Percentiles rank a stretch among this genome's conserved stretches.
phyloP scores from a whole-genome alignment of 2,888 invertebrate genomes.

The Eupithecia insigniata region DNA sequence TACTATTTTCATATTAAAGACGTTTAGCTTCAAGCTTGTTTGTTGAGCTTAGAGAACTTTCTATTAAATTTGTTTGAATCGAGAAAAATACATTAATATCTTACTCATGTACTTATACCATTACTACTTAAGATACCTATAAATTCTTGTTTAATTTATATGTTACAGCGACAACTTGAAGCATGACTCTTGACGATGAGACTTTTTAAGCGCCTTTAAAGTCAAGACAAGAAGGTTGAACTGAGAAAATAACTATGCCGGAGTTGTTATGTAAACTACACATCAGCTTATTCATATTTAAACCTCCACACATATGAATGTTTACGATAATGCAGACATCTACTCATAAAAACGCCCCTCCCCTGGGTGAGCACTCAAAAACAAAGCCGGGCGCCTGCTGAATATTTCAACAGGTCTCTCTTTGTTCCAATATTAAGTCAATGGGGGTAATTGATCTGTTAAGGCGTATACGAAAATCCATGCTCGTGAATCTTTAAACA shows the following conservation, averaged over 20 bases:
- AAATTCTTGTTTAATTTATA: not conserved
- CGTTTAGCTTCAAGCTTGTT: not conserved
- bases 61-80: not conserved
- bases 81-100: not conserved
- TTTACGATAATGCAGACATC: slow-evolving; percentile 77
- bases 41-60: not conserved
- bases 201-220: not conserved
- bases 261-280: slow-evolving; percentile 17
- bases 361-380: slow-evolving; percentile 76
- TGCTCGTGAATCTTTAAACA: slow-evolving; percentile 64
- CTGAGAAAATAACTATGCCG: slow-evolving; percentile 3
- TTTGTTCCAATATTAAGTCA: slow-evolving; percentile 82
- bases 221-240: not conserved
- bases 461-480: slow-evolving; percentile 66
- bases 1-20: not conserved
- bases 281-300: slow-evolving; percentile 42
- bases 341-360: slow-evolving; percentile 76
- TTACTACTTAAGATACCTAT: not conserved
- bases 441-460: slow-evolving; percentile 83
- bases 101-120: not conserved
- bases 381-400: slow-evolving; percentile 77
- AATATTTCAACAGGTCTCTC: slow-evolving; percentile 82
- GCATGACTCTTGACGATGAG: not conserved
- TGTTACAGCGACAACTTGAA: not conserved
- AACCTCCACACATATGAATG: slow-evolving; percentile 64